Base-by-base conservation (phyloP, 2,797 vertebrate species). In the Hemibagrus guttatus region DNA sequence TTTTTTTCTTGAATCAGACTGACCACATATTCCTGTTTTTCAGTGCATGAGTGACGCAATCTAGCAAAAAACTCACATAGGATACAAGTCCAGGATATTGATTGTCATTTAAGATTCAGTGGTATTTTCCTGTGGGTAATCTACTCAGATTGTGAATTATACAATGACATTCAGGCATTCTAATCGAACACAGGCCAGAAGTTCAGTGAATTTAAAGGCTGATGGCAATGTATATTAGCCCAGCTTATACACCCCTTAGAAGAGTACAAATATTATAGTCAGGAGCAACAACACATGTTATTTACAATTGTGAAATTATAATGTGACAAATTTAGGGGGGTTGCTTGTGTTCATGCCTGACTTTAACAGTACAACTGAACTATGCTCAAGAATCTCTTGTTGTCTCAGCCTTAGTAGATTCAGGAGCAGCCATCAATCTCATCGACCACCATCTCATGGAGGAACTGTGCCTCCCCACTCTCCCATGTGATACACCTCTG, bases 31-130 rank as follows among this genome's bases (percentile, higher is more conserved):
- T 39, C 35, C 35, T 4, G 35, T 39, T 39, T 39, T 39, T 39
- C 35, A 39, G 35, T 39, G 88, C 90, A 88, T 89, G 90, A 89
- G 86, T 31, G 17, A 31, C 4, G 11, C 46, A 82, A 21, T n/a
- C 78, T 89, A 93, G 90, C 89, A 91, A 95, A 92, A 72, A 90
- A 92, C 94, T 96, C 95, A 93, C 91, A 94, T 94, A 93, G 94
- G 92, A 95, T 95, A 95, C 95, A 96, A 95, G 94, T 95, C 95
- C 88, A 93, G 90, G 93, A 94, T 97, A 97, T 95, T 96, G 95
- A 97, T 97, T 96, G 95, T 95, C 95, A 95, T 97, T 97, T 97
- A 96, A 95, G 95, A 94, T 95, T 96, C 94, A 95, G 95, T 91
- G 94, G 93, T 95, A 81, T 91, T 95, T 96, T 97, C 96, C 94